These are phyloP conservation scores for Peromyscus attwateri DNA, from an alignment of 2,797 vertebrate species.

Conservation along the genomic window DNA sequence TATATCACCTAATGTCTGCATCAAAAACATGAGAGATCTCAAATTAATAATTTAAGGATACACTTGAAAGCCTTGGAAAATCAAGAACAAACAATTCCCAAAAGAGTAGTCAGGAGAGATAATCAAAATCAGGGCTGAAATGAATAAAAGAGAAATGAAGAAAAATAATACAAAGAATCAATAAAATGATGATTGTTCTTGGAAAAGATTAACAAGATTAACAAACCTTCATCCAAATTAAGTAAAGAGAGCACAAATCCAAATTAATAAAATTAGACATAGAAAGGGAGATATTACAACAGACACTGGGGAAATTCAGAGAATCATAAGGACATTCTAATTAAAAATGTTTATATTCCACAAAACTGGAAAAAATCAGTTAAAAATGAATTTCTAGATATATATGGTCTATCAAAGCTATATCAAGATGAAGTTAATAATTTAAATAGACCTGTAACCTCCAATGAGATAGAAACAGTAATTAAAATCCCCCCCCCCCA, in stretches of 20 bases:
- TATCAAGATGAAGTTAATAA: not conserved
- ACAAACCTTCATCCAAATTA: not conserved
- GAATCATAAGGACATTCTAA: not conserved
- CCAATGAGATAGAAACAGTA: not conserved
- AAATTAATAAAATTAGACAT: not conserved
- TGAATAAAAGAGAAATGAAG: not conserved
- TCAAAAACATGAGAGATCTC: not conserved
- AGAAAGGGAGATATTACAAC: not conserved
- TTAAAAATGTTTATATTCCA: not conserved
- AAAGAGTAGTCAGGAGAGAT: not conserved
- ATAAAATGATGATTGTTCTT: not conserved
- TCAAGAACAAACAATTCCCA: not conserved
- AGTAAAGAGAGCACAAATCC: not conserved
- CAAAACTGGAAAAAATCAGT: not conserved
- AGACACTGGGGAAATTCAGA: not conserved
- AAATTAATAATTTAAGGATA: not conserved
- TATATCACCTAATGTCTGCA: not conserved
- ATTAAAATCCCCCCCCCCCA: not conserved
- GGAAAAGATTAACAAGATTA: not conserved
- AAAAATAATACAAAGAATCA: not conserved
- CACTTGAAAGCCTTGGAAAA: not conserved
- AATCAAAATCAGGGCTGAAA: not conserved
- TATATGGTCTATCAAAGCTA: not conserved
- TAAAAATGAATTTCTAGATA: not conserved
- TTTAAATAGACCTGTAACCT: not conserved